Percentiles rank a stretch among this genome's conserved stretches.
Conservation (phyloP, 30 jellyfish, hydroid and myxozoan species). For the Aurelia aurita complex sp. Pacific region DNA sequence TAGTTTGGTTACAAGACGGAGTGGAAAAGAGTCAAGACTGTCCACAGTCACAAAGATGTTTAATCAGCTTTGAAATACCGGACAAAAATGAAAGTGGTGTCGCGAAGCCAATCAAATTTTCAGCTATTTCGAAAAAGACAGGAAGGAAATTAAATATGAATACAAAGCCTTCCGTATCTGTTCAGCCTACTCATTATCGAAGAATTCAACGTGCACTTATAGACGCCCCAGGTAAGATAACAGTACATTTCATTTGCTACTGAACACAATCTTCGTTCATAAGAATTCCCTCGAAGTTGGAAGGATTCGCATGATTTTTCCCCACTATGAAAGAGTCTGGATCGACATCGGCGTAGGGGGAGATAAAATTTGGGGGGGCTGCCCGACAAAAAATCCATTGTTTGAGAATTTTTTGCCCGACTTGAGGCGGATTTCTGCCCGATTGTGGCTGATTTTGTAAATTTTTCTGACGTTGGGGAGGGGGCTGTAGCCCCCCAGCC, state of each 20-base stretch:
- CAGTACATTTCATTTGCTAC: no score
- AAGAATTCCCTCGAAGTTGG: not conserved
- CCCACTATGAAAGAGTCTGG: not conserved
- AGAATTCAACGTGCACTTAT: constrained; percentile 2
- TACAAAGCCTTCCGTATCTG: not conserved
- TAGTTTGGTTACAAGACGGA: not conserved
- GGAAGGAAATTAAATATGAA: not conserved
- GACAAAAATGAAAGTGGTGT: not conserved
- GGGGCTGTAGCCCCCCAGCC: no score
- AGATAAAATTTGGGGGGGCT: no score
- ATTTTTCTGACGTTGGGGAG: no score
- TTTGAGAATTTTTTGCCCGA: no score
- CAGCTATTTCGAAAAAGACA: constrained; percentile 8
- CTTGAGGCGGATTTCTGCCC: no score
- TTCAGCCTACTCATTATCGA: constrained; percentile 12
- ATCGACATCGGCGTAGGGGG: no score
- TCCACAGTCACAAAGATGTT: not conserved
- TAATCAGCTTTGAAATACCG: constrained; percentile 1
- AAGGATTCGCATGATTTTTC: not conserved
- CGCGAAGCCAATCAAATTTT: not conserved
- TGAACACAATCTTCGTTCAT: no score
- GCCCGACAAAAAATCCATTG: no score
- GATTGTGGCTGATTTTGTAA: no score
- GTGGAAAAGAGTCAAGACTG: constrained; percentile 12
- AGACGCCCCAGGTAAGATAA: not conserved